These are phyloP conservation scores for Chanos chanos DNA, from an alignment of 2,797 vertebrate species.

Conservation along the genomic window DNA sequence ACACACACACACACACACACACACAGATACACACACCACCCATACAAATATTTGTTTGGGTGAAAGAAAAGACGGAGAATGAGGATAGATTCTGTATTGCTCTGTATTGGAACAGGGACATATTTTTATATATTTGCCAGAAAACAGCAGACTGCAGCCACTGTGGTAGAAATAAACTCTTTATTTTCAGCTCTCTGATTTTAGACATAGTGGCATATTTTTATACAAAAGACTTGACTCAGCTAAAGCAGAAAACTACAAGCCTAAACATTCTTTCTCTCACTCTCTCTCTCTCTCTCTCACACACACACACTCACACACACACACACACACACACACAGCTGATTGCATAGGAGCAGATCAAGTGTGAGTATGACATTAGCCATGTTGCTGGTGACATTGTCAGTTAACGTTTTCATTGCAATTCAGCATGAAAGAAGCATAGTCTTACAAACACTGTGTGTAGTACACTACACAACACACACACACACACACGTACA, in stretches of 20 bases:
- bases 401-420: constrained; percentile 15
- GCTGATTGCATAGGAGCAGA: constrained; percentile 39
- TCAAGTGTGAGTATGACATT: constrained; percentile 29
- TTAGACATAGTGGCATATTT: no score
- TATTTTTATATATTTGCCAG: no score
- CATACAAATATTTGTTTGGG: no score
- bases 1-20: neutral
- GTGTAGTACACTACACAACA: neutral
- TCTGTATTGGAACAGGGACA: no score
- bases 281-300: no score
- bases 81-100: no score
- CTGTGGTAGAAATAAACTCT: no score
- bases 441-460: constrained; percentile 21
- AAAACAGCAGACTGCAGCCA: neutral
- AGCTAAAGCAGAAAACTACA: no score
- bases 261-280: no score
- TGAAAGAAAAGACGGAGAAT: no score
- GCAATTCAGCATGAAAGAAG: constrained; percentile 23
- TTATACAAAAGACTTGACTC: no score
- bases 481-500: neutral
- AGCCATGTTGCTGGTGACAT: constrained; percentile 26
- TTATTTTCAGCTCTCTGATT: no score
- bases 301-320: neutral
- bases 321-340: constrained; percentile 9
- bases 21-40: neutral